Base-by-base conservation (phyloP, 2,888 invertebrate species). In the Drosophila acutilabella region DNA sequence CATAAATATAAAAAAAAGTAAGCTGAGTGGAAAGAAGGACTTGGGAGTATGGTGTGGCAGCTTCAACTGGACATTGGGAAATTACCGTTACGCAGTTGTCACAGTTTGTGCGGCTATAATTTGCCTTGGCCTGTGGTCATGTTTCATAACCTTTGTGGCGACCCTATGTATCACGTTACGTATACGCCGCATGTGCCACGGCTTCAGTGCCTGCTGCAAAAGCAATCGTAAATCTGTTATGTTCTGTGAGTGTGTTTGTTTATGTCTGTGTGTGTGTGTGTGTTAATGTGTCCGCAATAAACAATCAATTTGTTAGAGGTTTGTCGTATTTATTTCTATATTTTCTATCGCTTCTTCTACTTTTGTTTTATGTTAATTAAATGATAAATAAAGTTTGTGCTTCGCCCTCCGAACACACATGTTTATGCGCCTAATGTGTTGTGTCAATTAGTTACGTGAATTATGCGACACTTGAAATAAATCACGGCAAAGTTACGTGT, bases 31-130 rank as follows among this genome's bases (percentile, higher is more conserved):
- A 13, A 16, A 47, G 18, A 13, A 13, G 16, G 18, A 7, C 30
- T 1, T 6, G 30, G 7, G n/a, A 45, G 23, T 2, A n/a, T 74
- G 68, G 82, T 38, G 44, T 33, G 58, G 56, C 59, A 59, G 57
- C 66, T 64, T 71, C 62, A 77, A 81, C 75, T 80, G 82, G 81
- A 82, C 82, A 82, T 81, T 82, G 81, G 78, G 78, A 75, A 80
- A 82, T 82, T 82, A 84, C 80, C 81, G 82, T 80, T 81, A 71
- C 80, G 80, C 78, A 81, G 81, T 81, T 82, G 81, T 84, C 81
- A 81, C 75, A 81, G 78, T 75, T 76, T 76, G 75, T 75, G 73
- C 65, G 79, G 77, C 79, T 74, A 81, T 81, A 82, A 77, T 81
- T 80, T 81, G 78, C 78, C 73, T 79, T 71, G 71, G 71, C 69